phyloP scores from a whole-genome alignment of 2,113 vertebrate species.

The Salvelinus namaycush region DNA sequence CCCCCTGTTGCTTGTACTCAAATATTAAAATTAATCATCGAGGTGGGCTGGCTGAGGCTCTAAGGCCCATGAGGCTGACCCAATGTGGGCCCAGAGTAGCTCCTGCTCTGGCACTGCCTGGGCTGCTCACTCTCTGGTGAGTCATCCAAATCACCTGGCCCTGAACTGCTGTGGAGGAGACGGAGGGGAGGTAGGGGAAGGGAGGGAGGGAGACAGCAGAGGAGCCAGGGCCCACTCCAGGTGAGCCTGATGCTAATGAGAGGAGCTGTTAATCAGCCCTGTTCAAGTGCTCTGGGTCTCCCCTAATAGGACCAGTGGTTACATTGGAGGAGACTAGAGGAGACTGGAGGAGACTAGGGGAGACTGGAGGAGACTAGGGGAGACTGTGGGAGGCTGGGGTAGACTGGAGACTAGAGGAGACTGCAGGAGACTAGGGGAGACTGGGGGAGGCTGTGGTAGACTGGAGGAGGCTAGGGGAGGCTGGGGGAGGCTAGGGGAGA shows the following conservation, averaged over 20 bases:
- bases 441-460: too few species aligned
- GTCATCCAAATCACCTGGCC: neutral
- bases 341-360: too few species aligned
- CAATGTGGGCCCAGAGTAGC: neutral
- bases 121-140: neutral
- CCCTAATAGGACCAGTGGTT: neutral
- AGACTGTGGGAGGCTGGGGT: too few species aligned
- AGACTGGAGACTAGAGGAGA: too few species aligned
- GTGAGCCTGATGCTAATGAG: neutral
- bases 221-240: neutral
- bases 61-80: too few species aligned
- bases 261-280: constrained; percentile 5
- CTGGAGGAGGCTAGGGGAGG: too few species aligned
- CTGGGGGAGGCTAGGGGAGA: too few species aligned
- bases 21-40: neutral
- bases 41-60: neutral
- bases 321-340: too few species aligned
- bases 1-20: constrained; percentile 1
- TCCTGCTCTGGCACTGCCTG: neutral
- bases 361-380: too few species aligned
- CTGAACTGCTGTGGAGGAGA: neutral
- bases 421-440: rapidly evolving
- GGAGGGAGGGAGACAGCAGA: neutral
- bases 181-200: neutral
- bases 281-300: neutral